Base-by-base conservation (phyloP, 2,113 vertebrate species). In the Amphiprion percula region DNA sequence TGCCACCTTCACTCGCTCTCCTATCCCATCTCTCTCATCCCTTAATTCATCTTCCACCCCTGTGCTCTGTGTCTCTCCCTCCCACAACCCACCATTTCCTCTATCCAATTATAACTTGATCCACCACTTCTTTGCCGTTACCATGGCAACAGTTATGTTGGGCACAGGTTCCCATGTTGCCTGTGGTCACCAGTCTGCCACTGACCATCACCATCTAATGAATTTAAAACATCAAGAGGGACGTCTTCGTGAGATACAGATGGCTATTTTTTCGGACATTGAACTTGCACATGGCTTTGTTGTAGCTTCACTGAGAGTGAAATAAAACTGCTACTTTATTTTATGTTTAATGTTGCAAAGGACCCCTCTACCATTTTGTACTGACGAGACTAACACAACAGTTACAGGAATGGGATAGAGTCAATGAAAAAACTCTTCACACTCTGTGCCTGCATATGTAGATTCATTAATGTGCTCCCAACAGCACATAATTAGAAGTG, bases 41-140 rank as follows among this genome's bases (percentile, higher is more conserved):
- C 74, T 88, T 81, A 88, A 91, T 93, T 89, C 83, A 88, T 89
- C 86, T 84, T 89, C 89, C 79, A 87, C 78, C 87, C 83, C 84
- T 83, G 71, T 87, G 72, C 88, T 88, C 87, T 7, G 68, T 60
- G 82, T 89, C 78, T 84, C 86, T 92, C 86, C 86, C 89, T 85
- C 89, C 88, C 83, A 90, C 91, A 90, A 63, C 89, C 88, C 78
- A 86, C 85, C 87, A 85, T 90, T 92, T 90, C 80, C 89, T 88
- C 79, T 37, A 56, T 89, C 93, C 91, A 94, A 94, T 93, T 92
- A 94, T 91, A 93, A 93, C 92, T 93, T 76, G 58, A 90, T 91
- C 78, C 77, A 79, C 89, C 87, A 72, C 74, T 86, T 76, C 76
- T 85, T 85, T 84, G 78, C 87, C 86, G 93, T 94, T 93, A 90